A percentile compares a stretch with the other conserved stretches of the same genome.
These are phyloP conservation scores for Sus cebifrons DNA, from an alignment of 2,797 vertebrate species.

Conservation along the genomic window DNA sequence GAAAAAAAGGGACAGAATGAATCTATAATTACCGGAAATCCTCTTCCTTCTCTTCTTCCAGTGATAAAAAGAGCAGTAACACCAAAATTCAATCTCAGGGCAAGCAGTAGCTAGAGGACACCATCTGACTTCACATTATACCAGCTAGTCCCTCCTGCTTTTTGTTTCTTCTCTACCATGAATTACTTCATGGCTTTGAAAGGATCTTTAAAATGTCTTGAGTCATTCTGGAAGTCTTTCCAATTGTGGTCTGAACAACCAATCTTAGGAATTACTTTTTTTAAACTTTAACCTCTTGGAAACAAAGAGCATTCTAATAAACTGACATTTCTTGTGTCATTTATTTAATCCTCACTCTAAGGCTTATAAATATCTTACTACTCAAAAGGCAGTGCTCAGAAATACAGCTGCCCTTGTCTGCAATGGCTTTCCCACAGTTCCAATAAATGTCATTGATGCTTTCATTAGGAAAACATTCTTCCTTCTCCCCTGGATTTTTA, in stretches of 20 bases:
- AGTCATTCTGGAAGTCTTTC: constrained; percentile 54
- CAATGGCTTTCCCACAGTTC: not conserved
- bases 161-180: not conserved
- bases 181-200: constrained; percentile 64
- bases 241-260: constrained; percentile 41
- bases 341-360: constrained; percentile 57
- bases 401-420: not conserved
- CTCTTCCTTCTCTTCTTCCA: not conserved
- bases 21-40: constrained; percentile 19
- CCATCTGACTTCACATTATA: not conserved
- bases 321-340: not conserved
- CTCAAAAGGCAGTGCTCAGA: constrained; percentile 4
- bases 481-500: not conserved
- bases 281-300: constrained; percentile 55
- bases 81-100: not conserved
- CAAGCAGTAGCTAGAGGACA: not conserved
- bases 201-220: constrained; percentile 61
- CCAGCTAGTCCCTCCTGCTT: not conserved
- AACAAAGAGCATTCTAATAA: constrained; percentile 56
- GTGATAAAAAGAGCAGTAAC: constrained; percentile 4
- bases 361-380: constrained; percentile 3
- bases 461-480: constrained; percentile 28
- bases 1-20: not conserved
- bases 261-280: constrained; percentile 69
- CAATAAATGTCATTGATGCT: constrained; percentile 15